A percentile compares a stretch with the other conserved stretches of the same genome.
Conservation (phyloP, 2,797 vertebrate species). For the Microctenopoma lineatum region DNA sequence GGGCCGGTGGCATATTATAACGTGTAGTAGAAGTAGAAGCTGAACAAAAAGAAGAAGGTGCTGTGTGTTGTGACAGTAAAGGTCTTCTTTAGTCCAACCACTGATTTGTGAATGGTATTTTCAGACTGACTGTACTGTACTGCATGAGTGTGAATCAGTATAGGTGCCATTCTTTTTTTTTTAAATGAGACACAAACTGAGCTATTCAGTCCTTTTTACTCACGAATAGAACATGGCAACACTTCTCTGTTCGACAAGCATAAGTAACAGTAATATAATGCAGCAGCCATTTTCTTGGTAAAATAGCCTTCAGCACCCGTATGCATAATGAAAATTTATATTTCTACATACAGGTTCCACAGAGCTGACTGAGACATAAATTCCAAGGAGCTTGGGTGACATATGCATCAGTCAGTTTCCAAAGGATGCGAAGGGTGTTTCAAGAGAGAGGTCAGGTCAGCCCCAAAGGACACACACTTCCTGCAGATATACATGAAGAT, state of each 20-base stretch:
- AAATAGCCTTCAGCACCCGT: not conserved
- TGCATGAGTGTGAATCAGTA: not conserved
- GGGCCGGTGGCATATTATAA: not conserved
- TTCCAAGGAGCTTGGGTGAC: conserved; percentile 14
- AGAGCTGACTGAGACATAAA: conserved; percentile 22
- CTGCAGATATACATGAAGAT: conserved; percentile 26
- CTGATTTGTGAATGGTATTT: not conserved
- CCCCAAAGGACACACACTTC: conserved; percentile 24
- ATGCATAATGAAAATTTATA: conserved; percentile 41
- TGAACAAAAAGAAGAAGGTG: too few relatives aligned
- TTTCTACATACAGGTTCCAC: conserved; percentile 17
- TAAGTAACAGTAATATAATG: conserved; percentile 31
- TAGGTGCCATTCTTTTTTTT: not conserved
- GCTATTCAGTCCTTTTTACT: not conserved
- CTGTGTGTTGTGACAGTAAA: not conserved
- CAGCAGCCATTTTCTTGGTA: not conserved
- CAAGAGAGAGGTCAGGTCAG: conserved; percentile 32
- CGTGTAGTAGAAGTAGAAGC: not conserved
- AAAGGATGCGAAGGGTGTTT: conserved; percentile 38
- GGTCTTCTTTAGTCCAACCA: not conserved
- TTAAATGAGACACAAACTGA: not conserved
- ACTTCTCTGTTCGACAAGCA: conserved; percentile 19
- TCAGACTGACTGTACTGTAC: not conserved
- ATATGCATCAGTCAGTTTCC: conserved; percentile 28
- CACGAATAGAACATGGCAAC: not conserved